A percentile compares a stretch with the other conserved stretches of the same genome.
These are phyloP conservation scores for Chrysochloris asiatica DNA, from an alignment of 2,113 vertebrate species.

Conservation along the genomic window DNA sequence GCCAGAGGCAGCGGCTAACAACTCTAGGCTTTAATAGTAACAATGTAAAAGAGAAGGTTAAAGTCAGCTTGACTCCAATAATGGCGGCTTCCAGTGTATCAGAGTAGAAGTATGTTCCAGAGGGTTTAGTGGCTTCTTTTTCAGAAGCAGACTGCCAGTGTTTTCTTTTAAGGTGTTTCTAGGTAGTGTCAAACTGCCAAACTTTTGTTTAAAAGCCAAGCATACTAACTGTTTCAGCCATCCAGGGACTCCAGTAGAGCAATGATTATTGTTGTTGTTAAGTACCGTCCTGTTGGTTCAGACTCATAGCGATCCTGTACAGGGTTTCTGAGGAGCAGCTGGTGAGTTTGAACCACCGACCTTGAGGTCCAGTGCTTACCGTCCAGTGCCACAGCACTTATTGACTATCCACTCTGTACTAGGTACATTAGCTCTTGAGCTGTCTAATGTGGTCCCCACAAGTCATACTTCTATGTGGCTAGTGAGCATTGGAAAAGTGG, in stretches of 20 bases:
- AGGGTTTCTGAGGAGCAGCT: background rate
- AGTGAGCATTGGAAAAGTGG: background rate
- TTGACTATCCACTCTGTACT: too few relatives aligned
- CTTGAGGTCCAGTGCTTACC: background rate
- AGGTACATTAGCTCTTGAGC: background rate
- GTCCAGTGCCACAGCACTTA: background rate
- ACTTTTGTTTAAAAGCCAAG: background rate
- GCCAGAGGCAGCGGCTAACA: too few relatives aligned
- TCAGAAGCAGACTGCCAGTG: background rate
- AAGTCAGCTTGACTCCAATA: too few relatives aligned
- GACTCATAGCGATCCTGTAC: background rate
- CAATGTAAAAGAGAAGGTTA: too few relatives aligned
- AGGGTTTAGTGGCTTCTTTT: background rate
- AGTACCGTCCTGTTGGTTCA: too few relatives aligned
- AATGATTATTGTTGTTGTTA: too few relatives aligned
- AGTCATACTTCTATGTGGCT: background rate
- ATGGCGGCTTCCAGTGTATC: background rate
- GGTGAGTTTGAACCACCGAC: background rate
- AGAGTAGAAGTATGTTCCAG: background rate
- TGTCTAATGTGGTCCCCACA: background rate
- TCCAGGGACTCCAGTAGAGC: background rate
- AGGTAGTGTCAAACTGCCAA: background rate
- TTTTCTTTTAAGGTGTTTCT: background rate
- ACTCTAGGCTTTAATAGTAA: too few relatives aligned
- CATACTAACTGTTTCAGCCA: background rate